Conservation (phyloP, 2,113 vertebrate genomes). For the Hippolais icterina region DNA sequence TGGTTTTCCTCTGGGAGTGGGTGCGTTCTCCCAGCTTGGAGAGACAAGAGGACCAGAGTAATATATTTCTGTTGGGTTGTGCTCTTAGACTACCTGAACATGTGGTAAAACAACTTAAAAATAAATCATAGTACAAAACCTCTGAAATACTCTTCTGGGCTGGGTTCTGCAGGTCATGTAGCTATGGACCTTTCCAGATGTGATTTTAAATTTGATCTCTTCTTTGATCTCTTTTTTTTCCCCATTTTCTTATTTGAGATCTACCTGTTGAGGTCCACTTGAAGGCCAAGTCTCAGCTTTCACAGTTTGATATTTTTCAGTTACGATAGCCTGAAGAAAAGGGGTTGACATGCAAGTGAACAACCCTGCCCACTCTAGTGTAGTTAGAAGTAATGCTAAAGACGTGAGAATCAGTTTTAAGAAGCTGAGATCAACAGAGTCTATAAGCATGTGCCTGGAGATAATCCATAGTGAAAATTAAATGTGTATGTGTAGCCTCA, state of each 20-base stretch:
- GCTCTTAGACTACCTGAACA: background rate
- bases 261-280: background rate
- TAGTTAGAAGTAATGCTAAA: background rate
- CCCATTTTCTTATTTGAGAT: background rate
- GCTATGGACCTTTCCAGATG: background rate
- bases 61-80: background rate
- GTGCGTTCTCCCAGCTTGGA: background rate
- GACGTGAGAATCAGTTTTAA: background rate
- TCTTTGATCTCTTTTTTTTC: background rate
- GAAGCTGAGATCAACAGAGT: background rate
- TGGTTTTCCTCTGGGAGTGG: background rate
- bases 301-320: background rate
- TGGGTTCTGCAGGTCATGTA: background rate
- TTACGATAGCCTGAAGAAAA: background rate
- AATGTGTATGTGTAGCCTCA: background rate
- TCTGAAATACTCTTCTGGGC: background rate
- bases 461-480: background rate
- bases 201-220: background rate
- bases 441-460: accelerated
- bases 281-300: background rate
- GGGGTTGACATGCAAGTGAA: background rate
- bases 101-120: background rate
- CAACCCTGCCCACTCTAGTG: background rate
- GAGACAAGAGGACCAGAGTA: background rate
- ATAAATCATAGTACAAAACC: background rate